Base-by-base conservation (phyloP, 2,797 vertebrate genomes). In the Novumbra hubbsi region DNA sequence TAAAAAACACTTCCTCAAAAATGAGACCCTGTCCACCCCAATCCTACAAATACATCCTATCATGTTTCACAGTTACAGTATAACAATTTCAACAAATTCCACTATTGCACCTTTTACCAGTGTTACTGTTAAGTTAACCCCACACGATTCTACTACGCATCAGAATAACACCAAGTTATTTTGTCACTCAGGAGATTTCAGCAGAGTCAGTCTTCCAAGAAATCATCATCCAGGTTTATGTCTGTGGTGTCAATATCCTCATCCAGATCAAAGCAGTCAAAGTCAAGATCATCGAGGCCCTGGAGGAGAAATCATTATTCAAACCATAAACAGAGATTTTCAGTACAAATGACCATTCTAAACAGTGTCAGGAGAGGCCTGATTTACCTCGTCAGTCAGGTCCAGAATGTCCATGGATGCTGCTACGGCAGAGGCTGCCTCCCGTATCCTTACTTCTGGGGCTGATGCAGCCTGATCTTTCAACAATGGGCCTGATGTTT, bases 221-320 rank as follows among this genome's bases (percentile, higher is more conserved):
- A 96, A 52, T 98, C 97, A 50, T 99, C 96, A 73, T 98, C 97
- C 77, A 98, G 89, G 86, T 95, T 96, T 80, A 98, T 91, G 71
- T 97, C 95, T 80, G 95, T 89, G 77, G 95, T 95, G 84, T 98
- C 96, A 45, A 97, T 94, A 77, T 97, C 96, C 2, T 97, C 95
- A 1, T 73, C 89, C 85, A 98, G 88, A 73, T 99, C 97, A 85
- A 97, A 91, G 87, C 94, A 96, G 91, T 98, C 96, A 77, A 98
- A 86, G 80, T 98, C 96, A 72, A 98, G 92, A 81, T 98, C 96
- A 66, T 96, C 92, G 83, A 97, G 90, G 19, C 5, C 80, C 88
- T 90, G 28, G 73, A 52, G 15, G 11, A 41, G 21, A 30, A 68
- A 68, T 62, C 6, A 38, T 50, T 49, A 41, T 16, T 12, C 28